These are phyloP conservation scores for Eulithis prunata DNA, from an alignment of 2,888 invertebrate species.

Conservation along the genomic window DNA sequence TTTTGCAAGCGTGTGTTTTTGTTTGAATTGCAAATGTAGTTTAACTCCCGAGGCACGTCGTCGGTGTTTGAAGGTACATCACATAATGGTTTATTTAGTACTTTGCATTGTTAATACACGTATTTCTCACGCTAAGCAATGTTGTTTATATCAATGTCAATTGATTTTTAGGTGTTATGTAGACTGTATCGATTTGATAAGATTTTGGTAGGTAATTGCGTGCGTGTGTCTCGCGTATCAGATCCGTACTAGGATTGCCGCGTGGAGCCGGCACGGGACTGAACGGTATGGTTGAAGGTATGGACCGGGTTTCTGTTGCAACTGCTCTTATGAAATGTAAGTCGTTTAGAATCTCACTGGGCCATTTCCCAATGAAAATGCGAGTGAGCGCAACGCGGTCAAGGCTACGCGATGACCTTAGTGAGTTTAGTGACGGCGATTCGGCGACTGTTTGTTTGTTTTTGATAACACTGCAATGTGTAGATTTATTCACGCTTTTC, in stretches of 20 bases:
- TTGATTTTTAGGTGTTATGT: constrained; percentile 12
- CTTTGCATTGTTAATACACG: constrained; percentile 18
- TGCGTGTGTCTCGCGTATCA: constrained; percentile 57
- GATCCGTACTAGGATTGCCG: constrained; percentile 46
- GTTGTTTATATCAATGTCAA: neutral
- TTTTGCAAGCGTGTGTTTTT: neutral
- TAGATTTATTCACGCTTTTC: constrained; percentile 13
- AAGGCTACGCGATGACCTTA: constrained; percentile 75
- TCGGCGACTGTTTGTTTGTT: constrained; percentile 45
- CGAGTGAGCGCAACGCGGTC: constrained; percentile 80
- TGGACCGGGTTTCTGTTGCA: constrained; percentile 53
- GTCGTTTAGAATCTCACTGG: constrained; percentile 77
- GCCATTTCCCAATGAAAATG: constrained; percentile 64
- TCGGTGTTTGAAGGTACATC: constrained; percentile 2
- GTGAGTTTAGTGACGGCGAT: constrained; percentile 60
- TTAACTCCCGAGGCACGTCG: constrained; percentile 8
- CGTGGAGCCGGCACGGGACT: constrained; percentile 34
- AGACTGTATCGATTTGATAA: constrained; percentile 4
- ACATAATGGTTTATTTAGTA: constrained; percentile 26
- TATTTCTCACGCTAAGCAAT: constrained; percentile 12
- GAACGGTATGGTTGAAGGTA: constrained; percentile 13
- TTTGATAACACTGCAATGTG: constrained; percentile 39
- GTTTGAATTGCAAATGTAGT: constrained; percentile 8
- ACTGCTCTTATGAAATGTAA: constrained; percentile 75
- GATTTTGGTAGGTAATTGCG: constrained; percentile 24